Conservation (phyloP, 2,888 invertebrate species). For the Papilio protenor region DNA sequence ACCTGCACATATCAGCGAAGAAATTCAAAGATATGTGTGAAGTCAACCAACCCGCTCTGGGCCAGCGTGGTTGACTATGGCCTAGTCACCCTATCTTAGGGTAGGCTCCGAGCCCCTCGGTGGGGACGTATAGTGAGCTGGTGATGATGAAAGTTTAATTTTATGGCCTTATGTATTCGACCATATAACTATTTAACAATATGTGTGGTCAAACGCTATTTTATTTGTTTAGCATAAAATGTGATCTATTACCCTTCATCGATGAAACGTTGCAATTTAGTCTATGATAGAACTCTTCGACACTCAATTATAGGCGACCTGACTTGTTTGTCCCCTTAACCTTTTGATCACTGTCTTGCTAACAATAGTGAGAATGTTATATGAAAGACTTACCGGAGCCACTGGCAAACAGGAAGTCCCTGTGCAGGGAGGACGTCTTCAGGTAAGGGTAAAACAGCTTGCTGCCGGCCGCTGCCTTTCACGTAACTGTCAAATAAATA, state of each 20-base stretch:
- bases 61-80: too few relatives aligned
- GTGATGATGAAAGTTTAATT: too few relatives aligned
- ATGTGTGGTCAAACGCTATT: background rate
- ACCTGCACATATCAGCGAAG: too few relatives aligned
- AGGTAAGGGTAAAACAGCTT: conserved; percentile 85
- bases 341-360: background rate
- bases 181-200: background rate
- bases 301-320: background rate
- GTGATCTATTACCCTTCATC: background rate
- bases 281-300: background rate
- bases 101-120: too few relatives aligned
- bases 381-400: conserved; percentile 77
- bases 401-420: conserved; percentile 84
- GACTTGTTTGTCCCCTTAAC: background rate
- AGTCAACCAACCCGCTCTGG: too few relatives aligned
- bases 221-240: background rate
- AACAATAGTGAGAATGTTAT: background rate
- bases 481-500: conserved; percentile 63
- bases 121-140: too few relatives aligned
- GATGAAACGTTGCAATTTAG: background rate
- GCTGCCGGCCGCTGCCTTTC: conserved; percentile 69
- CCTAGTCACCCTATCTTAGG: too few relatives aligned
- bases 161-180: background rate
- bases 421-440: conserved; percentile 85
- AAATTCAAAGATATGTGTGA: too few relatives aligned